Evolutionary conservation across 2,113 vertebrate species (phyloP).

Genomic region (Perca schrenkii): DNA sequence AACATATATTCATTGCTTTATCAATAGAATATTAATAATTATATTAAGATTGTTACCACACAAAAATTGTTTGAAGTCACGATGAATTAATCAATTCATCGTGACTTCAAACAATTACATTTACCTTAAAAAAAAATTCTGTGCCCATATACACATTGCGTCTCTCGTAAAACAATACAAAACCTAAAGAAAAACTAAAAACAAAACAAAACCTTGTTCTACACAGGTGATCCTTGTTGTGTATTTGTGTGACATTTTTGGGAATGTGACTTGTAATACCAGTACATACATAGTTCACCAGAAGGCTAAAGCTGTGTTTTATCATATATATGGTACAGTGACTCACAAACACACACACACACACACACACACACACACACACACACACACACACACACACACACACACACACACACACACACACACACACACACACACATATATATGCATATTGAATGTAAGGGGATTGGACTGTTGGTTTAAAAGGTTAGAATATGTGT

Average conservation of each 20-base stretch:
- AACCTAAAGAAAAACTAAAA: background rate
- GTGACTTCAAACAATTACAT: background rate
- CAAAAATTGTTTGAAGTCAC: too few species aligned
- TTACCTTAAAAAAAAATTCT: background rate
- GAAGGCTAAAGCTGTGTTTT: background rate
- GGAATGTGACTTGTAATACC: background rate
- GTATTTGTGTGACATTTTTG: background rate
- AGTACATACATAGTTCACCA: background rate
- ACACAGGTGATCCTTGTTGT: background rate
- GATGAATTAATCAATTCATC: background rate
- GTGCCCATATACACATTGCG: background rate
- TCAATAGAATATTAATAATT: background rate
- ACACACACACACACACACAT: background rate
- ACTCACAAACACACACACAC: slow-evolving; percentile 3
- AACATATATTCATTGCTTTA: background rate
- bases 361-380: background rate
- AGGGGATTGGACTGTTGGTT: slow-evolving; percentile 35
- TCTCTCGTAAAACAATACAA: background rate
- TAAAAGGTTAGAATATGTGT: slow-evolving; percentile 20
- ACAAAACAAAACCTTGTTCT: background rate
- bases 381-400: background rate
- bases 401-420: background rate
- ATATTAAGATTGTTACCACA: background rate
- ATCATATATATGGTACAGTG: background rate
- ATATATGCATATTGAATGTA: background rate